phyloP scores from a whole-genome alignment of 2,888 invertebrate species.

The Anodontia alba region DNA sequence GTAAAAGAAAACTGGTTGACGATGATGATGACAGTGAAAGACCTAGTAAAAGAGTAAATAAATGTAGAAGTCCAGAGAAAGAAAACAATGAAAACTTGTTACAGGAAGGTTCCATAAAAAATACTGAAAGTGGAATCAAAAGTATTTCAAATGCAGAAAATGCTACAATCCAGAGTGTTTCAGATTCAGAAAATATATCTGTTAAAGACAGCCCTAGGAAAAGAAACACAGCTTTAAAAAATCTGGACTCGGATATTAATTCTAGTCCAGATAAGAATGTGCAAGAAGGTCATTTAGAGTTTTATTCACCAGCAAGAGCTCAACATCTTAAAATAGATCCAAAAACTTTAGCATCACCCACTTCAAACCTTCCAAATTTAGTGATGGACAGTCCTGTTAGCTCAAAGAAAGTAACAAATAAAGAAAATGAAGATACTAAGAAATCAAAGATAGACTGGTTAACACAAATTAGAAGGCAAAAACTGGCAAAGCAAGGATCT shows the following conservation, averaged over 20 bases:
- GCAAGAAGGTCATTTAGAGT: constrained; percentile 18
- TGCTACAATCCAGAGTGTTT: not conserved
- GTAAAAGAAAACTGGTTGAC: constrained; percentile 58
- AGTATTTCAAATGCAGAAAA: not conserved
- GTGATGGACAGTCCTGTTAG: constrained; percentile 63
- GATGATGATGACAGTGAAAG: constrained; percentile 43
- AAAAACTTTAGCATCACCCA: constrained; percentile 61
- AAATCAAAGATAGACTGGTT: constrained; percentile 69
- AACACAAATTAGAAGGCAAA: constrained; percentile 66
- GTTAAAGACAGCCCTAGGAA: constrained; percentile 37
- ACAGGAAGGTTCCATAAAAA: no score
- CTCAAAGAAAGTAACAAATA: constrained; percentile 21
- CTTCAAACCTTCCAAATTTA: constrained; percentile 70
- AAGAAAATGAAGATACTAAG: constrained; percentile 44
- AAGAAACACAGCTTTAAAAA: constrained; percentile 12
- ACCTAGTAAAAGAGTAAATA: constrained; percentile 26
- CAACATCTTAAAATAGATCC: constrained; percentile 16
- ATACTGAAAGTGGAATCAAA: not conserved
- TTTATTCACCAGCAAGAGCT: constrained; percentile 30
- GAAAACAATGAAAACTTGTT: not conserved
- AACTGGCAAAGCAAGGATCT: constrained; percentile 26
- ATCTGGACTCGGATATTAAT: constrained; percentile 42
- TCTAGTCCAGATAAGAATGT: constrained; percentile 44
- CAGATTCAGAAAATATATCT: not conserved
- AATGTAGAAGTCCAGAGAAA: not conserved